These are phyloP conservation scores for Macrophya alboannulata DNA, from an alignment of 2,888 invertebrate genomes.

Conservation along the genomic window DNA sequence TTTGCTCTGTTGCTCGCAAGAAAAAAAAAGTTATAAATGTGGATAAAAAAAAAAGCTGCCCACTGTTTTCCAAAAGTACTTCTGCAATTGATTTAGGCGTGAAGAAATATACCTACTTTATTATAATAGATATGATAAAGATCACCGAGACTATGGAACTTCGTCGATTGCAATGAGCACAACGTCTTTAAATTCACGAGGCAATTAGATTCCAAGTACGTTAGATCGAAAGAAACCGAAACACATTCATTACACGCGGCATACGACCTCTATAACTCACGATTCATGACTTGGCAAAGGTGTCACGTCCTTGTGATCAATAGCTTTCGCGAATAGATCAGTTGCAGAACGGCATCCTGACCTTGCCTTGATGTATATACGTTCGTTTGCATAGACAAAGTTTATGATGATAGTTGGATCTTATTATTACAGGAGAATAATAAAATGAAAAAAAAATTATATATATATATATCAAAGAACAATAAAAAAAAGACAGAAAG, in stretches of 20 bases:
- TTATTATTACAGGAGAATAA: background rate
- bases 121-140: too few relatives aligned
- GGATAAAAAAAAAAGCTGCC: background rate
- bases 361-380: background rate
- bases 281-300: constrained; percentile 34
- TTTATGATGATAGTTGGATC: background rate
- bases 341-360: background rate
- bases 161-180: constrained; percentile 2
- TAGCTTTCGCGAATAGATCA: constrained; percentile 32
- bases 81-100: background rate
- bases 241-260: background rate
- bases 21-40: background rate
- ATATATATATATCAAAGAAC: too few relatives aligned
- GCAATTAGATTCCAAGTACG: constrained; percentile 5
- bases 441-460: background rate
- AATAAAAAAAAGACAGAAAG: background rate
- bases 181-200: background rate
- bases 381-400: background rate
- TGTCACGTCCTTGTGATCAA: constrained; percentile 46
- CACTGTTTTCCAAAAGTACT: background rate
- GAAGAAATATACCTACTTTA: background rate
- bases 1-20: background rate
- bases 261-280: constrained; percentile 20
- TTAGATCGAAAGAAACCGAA: background rate
- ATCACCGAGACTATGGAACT: background rate